phyloP scores from a whole-genome alignment of 2,888 invertebrate species.

The Chloroclysta siterata region DNA sequence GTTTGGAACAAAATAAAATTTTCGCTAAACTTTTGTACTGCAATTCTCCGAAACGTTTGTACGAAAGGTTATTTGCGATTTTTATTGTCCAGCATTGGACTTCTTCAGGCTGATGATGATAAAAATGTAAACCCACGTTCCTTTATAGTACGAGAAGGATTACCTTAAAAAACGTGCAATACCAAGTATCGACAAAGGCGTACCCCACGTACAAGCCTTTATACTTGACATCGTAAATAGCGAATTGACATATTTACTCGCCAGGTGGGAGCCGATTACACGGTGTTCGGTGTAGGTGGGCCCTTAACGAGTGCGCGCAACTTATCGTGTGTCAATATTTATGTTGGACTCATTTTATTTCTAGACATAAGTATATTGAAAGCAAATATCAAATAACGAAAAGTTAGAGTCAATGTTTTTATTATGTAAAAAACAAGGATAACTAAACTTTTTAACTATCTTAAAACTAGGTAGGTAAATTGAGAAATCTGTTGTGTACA shows the following conservation, averaged over 20 bases:
- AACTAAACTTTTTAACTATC: too few species aligned
- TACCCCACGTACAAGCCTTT: conserved; percentile 16
- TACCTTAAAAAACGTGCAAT: background rate
- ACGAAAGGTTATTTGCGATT: too few species aligned
- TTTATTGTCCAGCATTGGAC: too few species aligned
- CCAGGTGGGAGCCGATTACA: conserved; percentile 53
- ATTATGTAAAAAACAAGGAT: too few species aligned
- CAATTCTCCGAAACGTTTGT: too few species aligned
- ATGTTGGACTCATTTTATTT: conserved; percentile 24
- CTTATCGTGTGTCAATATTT: conserved; percentile 38
- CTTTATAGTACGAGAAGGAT: background rate
- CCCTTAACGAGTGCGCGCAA: conserved; percentile 46
- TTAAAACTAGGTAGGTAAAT: too few species aligned
- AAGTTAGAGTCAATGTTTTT: too few species aligned
- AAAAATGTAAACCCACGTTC: too few species aligned
- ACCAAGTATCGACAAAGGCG: conserved; percentile 8
- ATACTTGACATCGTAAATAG: conserved; percentile 46
- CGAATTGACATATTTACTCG: conserved; percentile 56
- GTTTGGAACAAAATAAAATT: too few species aligned
- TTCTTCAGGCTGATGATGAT: too few species aligned
- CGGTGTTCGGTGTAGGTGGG: conserved; percentile 47
- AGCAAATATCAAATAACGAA: background rate
- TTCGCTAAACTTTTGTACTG: too few species aligned
- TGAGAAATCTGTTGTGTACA: too few species aligned
- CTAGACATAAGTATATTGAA: conserved; percentile 12